These are phyloP conservation scores for Zaprionus capensis DNA, from an alignment of 1,140 invertebrate genomes.

Conservation along the genomic window DNA sequence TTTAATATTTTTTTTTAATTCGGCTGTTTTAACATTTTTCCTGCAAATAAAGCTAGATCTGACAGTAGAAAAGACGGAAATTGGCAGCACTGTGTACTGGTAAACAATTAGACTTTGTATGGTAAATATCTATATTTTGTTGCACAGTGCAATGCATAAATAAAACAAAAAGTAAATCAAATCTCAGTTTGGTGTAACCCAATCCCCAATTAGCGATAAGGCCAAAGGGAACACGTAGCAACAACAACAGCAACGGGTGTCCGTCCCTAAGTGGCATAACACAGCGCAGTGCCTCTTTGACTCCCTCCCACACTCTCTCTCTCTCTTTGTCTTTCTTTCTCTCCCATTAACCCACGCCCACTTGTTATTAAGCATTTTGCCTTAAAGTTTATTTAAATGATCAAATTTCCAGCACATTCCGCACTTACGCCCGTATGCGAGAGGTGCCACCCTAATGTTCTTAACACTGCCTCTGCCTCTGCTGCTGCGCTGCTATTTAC, in stretches of 20 bases:
- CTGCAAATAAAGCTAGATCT: too few relatives aligned
- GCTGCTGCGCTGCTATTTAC: constrained; percentile 43
- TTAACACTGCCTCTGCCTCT: constrained; percentile 18
- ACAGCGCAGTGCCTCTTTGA: not conserved
- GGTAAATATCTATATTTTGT: too few relatives aligned
- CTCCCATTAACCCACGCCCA: not conserved
- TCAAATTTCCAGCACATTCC: constrained; percentile 30
- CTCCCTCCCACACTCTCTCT: not conserved
- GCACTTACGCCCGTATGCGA: constrained; percentile 6
- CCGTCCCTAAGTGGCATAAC: not conserved
- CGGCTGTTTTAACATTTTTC: too few relatives aligned
- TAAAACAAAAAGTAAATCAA: not conserved
- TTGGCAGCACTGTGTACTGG: too few relatives aligned
- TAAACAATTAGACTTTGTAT: too few relatives aligned
- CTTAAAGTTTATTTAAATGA: constrained; percentile 34
- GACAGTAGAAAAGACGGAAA: too few relatives aligned
- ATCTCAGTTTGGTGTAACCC: constrained; percentile 23
- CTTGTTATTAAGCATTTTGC: constrained; percentile 20
- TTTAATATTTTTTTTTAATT: too few relatives aligned
- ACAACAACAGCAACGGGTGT: not conserved
- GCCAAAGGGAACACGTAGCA: not conserved
- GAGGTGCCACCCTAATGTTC: constrained; percentile 53
- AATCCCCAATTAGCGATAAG: constrained; percentile 30
- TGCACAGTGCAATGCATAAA: too few relatives aligned
- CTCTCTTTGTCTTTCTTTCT: not conserved